phyloP scores from a whole-genome alignment of 2,797 vertebrate species.

The Lutjanus campechanus region DNA sequence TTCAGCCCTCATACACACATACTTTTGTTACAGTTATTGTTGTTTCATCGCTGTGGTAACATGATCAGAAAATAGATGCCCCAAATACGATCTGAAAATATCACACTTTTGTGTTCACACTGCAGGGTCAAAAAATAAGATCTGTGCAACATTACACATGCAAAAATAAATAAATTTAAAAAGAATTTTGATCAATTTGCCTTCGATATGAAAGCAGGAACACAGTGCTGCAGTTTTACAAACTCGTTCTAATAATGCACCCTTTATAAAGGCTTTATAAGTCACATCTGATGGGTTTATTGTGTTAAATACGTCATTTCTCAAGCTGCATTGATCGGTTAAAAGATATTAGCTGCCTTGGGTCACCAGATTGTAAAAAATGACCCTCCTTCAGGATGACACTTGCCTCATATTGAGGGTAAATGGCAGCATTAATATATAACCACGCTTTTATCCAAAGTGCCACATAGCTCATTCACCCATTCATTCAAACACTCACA shows the following conservation, averaged over 20 bases:
- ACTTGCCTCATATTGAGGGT: neutral
- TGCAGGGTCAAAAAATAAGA: neutral
- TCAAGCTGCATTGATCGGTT: neutral
- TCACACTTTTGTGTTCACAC: neutral
- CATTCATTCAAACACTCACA: no score
- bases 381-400: neutral
- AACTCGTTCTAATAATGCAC: no score
- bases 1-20: neutral
- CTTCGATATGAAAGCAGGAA: no score
- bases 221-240: no score
- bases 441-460: no score
- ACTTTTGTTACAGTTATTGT: neutral
- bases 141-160: neutral
- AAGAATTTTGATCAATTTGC: no score
- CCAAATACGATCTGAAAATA: neutral
- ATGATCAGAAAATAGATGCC: neutral
- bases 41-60: neutral
- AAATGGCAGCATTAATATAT: no score
- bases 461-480: no score
- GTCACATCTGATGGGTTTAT: neutral
- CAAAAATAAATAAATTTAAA: neutral
- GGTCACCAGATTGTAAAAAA: neutral
- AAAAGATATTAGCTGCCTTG: neutral
- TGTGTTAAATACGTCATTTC: neutral
- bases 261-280: neutral